Evolutionary conservation across 2,113 vertebrate genomes (phyloP).

Genomic region (Psittacula cyanocephala): DNA sequence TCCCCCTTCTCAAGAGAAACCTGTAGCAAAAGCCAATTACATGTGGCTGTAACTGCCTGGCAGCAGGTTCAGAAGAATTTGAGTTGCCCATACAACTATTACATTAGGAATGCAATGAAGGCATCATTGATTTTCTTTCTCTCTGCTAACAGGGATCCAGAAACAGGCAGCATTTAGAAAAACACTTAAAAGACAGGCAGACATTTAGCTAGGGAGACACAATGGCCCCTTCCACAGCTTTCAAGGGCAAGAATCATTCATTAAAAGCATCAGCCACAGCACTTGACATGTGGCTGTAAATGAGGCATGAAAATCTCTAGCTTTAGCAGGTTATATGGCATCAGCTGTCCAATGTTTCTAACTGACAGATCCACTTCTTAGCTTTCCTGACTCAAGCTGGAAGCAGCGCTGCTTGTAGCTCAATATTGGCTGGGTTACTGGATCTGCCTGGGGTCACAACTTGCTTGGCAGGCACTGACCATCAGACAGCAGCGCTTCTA

Average conservation of each 20-base stretch:
- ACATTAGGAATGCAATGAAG: neutral
- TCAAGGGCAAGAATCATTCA: neutral
- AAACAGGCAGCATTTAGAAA: neutral
- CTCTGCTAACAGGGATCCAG: neutral
- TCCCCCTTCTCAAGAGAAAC: slow-evolving; percentile 84
- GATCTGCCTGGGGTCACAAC: neutral
- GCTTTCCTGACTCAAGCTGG: neutral
- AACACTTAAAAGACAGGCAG: neutral
- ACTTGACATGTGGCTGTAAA: neutral
- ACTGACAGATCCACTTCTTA: neutral
- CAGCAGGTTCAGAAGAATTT: neutral
- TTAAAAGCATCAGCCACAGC: neutral
- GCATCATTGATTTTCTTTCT: neutral
- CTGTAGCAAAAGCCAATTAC: slow-evolving; percentile 70
- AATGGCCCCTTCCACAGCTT: neutral
- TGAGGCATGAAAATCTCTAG: neutral
- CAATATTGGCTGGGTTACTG: neutral
- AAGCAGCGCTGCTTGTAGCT: neutral
- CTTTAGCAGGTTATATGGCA: neutral
- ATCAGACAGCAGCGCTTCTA: neutral
- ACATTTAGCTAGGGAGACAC: neutral
- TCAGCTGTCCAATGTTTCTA: neutral
- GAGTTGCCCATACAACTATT: neutral
- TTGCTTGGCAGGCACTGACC: neutral
- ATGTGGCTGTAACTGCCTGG: neutral